Base-by-base conservation (phyloP, 2,888 invertebrate genomes). In the Drepana falcataria region DNA sequence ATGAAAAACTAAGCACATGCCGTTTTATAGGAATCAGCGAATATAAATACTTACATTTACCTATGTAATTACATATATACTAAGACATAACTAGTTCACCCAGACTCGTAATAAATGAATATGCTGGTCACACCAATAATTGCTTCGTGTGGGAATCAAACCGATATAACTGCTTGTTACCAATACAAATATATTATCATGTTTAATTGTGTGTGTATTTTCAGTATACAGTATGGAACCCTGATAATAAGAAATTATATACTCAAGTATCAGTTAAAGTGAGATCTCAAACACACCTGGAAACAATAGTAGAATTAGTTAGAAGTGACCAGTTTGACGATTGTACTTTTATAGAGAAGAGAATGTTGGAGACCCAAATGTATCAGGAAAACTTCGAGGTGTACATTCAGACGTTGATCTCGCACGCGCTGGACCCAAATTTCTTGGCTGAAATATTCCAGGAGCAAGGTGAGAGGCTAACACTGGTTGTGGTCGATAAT, bases 331-430 rank as follows among this genome's bases (percentile, higher is more conserved):
- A 95, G 21, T 85, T 94, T 40, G 94, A 95, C 58, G 94, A 95
- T 67, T 92, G 94, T 68, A 94, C 94, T 75, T 94, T 94, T 72
- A 93, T 95, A 57, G 95, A 95, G 62, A 94, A 94, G 73, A 93
- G 94, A 55, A 95, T 96, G 94, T 93, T 95, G 68, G 95, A 95
- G 63, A 94, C 94, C 54, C 93, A 95, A 68, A 93, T 93, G 70
- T 96, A 95, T 85, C 95, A 96, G 73, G 96, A 96, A 74, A 95
- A 96, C 79, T 97, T 97, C 79, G 97, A 97, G 91, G 96, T 97
- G 48, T 97, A 96, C 74, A 95, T 97, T 79, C 97, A 97, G 81
- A 97, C 97, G 2, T 92, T 97, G 73, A 96, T 97, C 74, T 97
- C 97, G 2, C 97, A 97, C 81, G 96, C 96, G 4, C 87, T 97